Evolutionary conservation across 1,140 invertebrate genomes (phyloP), one percentile per base, ranked within the genome.

Genomic region (Meloidogyne floridensis): DNA sequence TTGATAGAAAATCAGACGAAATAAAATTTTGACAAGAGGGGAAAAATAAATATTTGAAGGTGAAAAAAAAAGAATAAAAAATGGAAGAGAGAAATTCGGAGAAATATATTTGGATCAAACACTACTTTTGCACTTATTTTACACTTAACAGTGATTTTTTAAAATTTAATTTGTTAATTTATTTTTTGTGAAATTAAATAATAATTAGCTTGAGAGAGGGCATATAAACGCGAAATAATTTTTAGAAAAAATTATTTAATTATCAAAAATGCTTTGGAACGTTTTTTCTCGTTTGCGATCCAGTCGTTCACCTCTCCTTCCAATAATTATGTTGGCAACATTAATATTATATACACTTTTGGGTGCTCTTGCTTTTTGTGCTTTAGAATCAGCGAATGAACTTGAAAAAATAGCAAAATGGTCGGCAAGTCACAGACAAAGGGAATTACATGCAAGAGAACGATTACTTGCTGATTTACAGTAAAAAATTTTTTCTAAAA

Each of bases 201-300:
- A 32, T 32, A 32, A 32, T 32, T 32, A 32, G 32, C 32, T 32
- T 32, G 32, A 32, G 32, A 32, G 32, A 32, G 32, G 32, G 32
- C 32, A 32, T 32, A 32, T 32, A 32, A 32, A 32, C 32, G 32
- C 15, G 13, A 15, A 15, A 59, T 15, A 15, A 59, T 59, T 59
- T 5, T 59, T 15, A 5, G 4, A 59, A 59, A 59, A 59, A 59
- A 15, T 13, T 15, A 59, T 13, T 59, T 3, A 59, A n/a, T 65
- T 65, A n/a, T 15, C 65, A 42, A 77, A 77, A 72, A 84, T 84
- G 83, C 85, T 84, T 43, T 84, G 78, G 80, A 84, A 84, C 47
- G 32, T 84, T 15, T 8, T 84, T 43, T 42, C 65, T 32, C 32
- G 51, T 20, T 8, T 65, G 2, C 82, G 84, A 47, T 86, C 87